Conservation (phyloP, 2,888 invertebrate genomes). For the Stenotaenia linearis region DNA sequence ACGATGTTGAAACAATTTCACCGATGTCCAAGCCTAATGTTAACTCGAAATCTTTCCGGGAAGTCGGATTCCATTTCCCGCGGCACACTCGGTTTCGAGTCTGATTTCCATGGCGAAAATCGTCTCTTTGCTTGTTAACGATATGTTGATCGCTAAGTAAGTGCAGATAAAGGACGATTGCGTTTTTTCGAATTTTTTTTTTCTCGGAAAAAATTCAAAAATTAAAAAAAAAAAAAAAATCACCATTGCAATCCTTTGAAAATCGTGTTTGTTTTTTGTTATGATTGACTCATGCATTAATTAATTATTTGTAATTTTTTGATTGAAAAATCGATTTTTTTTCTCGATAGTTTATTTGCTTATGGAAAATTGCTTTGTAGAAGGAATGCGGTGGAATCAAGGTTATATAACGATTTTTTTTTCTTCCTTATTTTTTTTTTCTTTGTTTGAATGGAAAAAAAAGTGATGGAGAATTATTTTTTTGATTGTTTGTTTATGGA, state of each 20-base stretch:
- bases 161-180: no score
- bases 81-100: neutral
- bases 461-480: neutral
- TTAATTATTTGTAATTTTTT: no score
- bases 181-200: no score
- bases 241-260: neutral
- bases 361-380: neutral
- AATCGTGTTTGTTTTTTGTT: neutral
- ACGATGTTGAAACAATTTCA: neutral
- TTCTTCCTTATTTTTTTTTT: neutral
- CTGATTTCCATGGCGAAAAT: neutral
- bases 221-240: neutral
- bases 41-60: conserved; percentile 31
- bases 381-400: neutral
- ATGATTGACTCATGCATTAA: neutral
- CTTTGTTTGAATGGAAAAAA: neutral
- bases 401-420: neutral
- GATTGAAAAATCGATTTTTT: neutral
- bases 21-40: neutral
- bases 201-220: no score
- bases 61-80: conserved; percentile 29
- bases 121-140: no score
- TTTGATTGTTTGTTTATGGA: neutral
- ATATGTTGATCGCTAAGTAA: no score
- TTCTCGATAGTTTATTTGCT: neutral